These are phyloP conservation scores for Benitochromis conjunctus DNA, from an alignment of 2,113 vertebrate species.

Conservation along the genomic window DNA sequence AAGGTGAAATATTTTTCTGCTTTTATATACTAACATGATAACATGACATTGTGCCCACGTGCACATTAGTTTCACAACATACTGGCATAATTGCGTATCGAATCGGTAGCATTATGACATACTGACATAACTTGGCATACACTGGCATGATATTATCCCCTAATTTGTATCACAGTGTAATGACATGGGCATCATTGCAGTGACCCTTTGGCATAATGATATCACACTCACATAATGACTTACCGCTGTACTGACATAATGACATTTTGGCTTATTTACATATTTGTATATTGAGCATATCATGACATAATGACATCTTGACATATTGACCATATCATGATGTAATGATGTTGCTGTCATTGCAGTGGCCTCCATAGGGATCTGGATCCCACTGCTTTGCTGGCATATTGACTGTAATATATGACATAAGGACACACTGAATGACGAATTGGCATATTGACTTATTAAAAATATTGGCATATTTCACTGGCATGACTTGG, in stretches of 20 bases:
- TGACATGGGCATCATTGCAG: not conserved
- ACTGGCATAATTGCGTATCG: not conserved
- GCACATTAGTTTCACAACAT: not conserved
- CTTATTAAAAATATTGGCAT: not conserved
- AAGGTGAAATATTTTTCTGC: not conserved
- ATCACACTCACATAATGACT: not conserved
- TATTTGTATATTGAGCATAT: not conserved
- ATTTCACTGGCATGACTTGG: not conserved
- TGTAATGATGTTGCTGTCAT: not conserved
- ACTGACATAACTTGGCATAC: not conserved
- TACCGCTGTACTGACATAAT: not conserved
- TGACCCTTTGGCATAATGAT: not conserved
- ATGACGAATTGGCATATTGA: not conserved
- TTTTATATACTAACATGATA: not conserved
- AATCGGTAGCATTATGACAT: not conserved
- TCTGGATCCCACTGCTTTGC: not conserved
- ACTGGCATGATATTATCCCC: not conserved
- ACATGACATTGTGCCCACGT: not conserved
- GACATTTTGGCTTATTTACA: not conserved
- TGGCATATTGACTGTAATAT: not conserved
- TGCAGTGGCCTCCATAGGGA: not conserved
- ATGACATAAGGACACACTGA: not conserved
- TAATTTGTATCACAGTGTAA: not conserved
- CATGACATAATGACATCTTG: not conserved
- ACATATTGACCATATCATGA: not conserved